Conservation (phyloP, 2,888 invertebrate genomes). For the Dendrolimus houi region DNA sequence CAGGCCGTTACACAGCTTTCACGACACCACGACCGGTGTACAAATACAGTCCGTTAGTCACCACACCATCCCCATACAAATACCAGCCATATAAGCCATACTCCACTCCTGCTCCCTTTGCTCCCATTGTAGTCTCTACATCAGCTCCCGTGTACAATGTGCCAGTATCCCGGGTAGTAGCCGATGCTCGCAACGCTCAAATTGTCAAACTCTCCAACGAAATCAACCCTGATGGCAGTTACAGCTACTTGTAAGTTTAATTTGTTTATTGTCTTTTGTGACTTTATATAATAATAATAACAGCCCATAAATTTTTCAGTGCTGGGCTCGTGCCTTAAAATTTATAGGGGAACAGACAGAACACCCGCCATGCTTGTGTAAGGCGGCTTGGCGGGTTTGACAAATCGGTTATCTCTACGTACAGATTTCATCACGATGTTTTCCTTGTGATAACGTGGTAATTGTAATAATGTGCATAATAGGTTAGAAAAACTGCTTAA, state of each 20-base stretch:
- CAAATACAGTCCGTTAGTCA: slow-evolving; percentile 10
- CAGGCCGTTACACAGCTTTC: slow-evolving; percentile 8
- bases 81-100: slow-evolving; percentile 4
- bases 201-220: slow-evolving; percentile 58
- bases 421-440: too few relatives aligned
- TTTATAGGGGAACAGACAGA: too few relatives aligned
- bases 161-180: slow-evolving; percentile 9
- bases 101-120: slow-evolving; percentile 4
- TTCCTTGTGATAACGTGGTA: too few relatives aligned
- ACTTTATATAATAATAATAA: neutral
- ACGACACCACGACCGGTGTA: slow-evolving; percentile 12
- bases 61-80: slow-evolving; percentile 5
- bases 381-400: too few relatives aligned
- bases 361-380: too few relatives aligned
- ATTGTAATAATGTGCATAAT: too few relatives aligned
- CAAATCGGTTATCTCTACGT: too few relatives aligned
- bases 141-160: slow-evolving; percentile 3
- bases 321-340: too few relatives aligned
- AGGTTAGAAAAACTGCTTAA: too few relatives aligned
- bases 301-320: neutral
- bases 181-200: slow-evolving; percentile 30
- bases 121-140: slow-evolving; percentile 5
- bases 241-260: slow-evolving; percentile 66
- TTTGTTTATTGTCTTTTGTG: too few relatives aligned
- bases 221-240: slow-evolving; percentile 69